Conservation (phyloP, 2,797 vertebrate species). For the Lacerta bilineata region DNA sequence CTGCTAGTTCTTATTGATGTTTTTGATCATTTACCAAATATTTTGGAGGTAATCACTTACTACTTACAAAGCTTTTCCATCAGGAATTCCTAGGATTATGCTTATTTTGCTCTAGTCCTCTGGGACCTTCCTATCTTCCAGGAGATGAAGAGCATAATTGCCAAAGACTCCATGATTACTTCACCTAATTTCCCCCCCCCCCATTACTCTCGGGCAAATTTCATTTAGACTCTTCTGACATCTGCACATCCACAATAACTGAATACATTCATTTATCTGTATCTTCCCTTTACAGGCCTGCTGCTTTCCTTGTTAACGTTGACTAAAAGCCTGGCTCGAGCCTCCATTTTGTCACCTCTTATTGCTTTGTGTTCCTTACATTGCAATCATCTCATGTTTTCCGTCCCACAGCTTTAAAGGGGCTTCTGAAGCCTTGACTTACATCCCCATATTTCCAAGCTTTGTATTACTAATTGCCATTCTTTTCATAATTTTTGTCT, state of each 20-base stretch:
- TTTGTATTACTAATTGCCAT: conserved; percentile 18
- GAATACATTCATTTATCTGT: conserved; percentile 36
- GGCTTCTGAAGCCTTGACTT: conserved; percentile 4
- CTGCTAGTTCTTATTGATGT: conserved; percentile 7
- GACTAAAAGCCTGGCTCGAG: background rate
- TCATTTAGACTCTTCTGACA: conserved; percentile 22
- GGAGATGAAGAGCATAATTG: conserved; percentile 26
- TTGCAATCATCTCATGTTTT: background rate
- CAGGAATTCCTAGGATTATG: conserved; percentile 21
- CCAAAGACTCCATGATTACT: conserved; percentile 22
- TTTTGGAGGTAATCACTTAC: conserved; percentile 21
- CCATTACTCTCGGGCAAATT: conserved; percentile 17
- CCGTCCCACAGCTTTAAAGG: background rate
- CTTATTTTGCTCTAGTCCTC: conserved; percentile 20
- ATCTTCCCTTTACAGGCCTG: conserved; percentile 25
- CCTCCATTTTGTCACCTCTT: conserved; percentile 23
- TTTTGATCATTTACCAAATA: background rate
- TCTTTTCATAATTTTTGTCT: conserved; percentile 14
- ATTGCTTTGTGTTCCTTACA: background rate
- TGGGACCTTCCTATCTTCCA: conserved; percentile 16
- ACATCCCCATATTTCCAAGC: background rate
- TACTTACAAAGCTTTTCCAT: background rate
- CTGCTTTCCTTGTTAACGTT: conserved; percentile 17
- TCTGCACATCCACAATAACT: conserved; percentile 28
- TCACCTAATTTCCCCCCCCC: background rate